A percentile compares a stretch with the other conserved stretches of the same genome.
These are phyloP conservation scores for Sminthurides aquaticus DNA, from an alignment of 2,888 invertebrate genomes.

Conservation along the genomic window DNA sequence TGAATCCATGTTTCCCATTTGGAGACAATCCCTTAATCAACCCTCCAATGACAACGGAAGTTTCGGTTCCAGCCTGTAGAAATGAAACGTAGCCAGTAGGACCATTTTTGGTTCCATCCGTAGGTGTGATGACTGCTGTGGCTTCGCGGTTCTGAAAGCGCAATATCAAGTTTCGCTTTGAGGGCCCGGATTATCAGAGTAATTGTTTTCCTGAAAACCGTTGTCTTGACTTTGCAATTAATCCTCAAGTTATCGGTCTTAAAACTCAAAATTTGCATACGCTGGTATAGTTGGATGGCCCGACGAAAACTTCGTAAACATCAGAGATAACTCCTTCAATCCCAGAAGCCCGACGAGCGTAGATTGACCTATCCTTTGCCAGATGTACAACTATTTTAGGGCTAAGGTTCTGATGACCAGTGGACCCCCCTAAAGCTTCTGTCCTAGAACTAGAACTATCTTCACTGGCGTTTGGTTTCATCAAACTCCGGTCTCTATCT, in stretches of 20 bases:
- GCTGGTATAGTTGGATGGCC: slow-evolving; percentile 25
- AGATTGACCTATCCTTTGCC: slow-evolving; percentile 34
- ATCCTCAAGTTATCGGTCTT: too few species aligned
- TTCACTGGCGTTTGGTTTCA: too few species aligned
- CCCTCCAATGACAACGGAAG: slow-evolving; percentile 29
- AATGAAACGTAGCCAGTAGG: slow-evolving; percentile 13
- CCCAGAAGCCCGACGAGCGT: slow-evolving; percentile 35
- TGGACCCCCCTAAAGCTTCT: too few species aligned
- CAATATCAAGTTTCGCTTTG: too few species aligned
- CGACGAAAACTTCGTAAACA: slow-evolving; percentile 41
- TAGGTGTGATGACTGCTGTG: not conserved
- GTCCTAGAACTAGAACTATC: too few species aligned
- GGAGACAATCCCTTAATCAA: slow-evolving; percentile 28
- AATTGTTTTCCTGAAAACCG: too few species aligned
- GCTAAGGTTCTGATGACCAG: too few species aligned
- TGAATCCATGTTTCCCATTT: slow-evolving; percentile 35
- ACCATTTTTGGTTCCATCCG: not conserved
- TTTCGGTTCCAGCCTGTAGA: slow-evolving; percentile 25
- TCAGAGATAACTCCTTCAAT: slow-evolving; percentile 36
- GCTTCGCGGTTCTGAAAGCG: not conserved
- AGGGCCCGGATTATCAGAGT: too few species aligned
- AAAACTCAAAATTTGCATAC: too few species aligned
- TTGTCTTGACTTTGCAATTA: too few species aligned
- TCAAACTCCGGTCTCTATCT: too few species aligned
- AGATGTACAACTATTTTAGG: not conserved